Evolutionary conservation across 2,888 invertebrate species (phyloP), one percentile per base, ranked within the genome.

Genomic region (Clitarchus hookeri): DNA sequence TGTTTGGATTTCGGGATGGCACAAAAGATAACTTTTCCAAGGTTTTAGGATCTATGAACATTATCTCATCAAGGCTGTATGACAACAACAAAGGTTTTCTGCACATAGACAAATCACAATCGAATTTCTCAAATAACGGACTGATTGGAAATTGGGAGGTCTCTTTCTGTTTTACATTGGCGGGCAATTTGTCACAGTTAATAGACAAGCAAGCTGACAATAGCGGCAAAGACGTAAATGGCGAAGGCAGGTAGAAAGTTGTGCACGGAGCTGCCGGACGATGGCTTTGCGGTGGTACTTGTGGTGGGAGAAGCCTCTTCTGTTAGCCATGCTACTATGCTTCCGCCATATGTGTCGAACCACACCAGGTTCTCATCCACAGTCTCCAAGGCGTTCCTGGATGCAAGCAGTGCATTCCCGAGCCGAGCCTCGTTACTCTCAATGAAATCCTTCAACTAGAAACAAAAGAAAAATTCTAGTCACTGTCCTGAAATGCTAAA

Each of bases 361-460:
- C 82, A 82, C 36, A 23, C 44, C 82, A 82, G 44, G 82, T 82
- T 82, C 44, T 27, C 82, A 4, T 82, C 36, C 36, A 82, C 82
- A 0, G 82, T 82, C 44, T 82, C 82, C 23, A 82, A n/a, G 27
- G 82, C 82, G 6, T 19, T 27, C 23, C 44, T 13, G 4, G 82
- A 82, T 26, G 82, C 11, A 36, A 82, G 44, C 44, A 36, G 13
- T 6, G 82, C 82, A 44, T n/a, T 82, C 36, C 36, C 82, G 82
- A 82, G 82, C 19, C 44, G 16, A 13, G 16, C 82, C 36, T 82
- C 36, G 36, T 82, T 27, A 9, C 16, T 82, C 82, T 82, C 82
- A 26, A 82, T 82, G 13, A 82, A 82, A 9, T 12, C 13, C 13
- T n/a, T 27, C 82, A 82, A 26, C 82, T 82, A 36, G 19, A 82